A percentile compares a stretch with the other conserved stretches of the same genome.
Conservation (phyloP, 2,797 vertebrate genomes). For the Kryptopterus vitreolus region DNA sequence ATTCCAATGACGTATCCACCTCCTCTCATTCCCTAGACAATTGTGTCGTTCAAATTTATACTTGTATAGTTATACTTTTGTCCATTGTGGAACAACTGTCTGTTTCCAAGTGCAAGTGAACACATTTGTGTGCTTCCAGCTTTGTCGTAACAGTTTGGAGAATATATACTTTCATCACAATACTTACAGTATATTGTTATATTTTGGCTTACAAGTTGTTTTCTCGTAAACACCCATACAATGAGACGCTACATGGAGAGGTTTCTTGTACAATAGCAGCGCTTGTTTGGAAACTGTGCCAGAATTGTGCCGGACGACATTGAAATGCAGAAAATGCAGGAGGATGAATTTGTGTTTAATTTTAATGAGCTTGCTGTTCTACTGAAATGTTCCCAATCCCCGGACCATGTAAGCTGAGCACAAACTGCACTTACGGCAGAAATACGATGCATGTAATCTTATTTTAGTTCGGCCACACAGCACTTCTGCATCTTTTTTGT, state of each 20-base stretch:
- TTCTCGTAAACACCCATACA: conserved; percentile 10
- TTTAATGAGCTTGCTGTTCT: conserved; percentile 20
- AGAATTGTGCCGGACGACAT: not conserved
- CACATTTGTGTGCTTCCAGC: no score
- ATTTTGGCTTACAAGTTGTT: conserved; percentile 10
- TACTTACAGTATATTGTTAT: not conserved
- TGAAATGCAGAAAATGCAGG: conserved; percentile 7
- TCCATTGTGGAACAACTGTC: no score
- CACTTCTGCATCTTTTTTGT: conserved; percentile 1
- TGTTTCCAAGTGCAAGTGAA: no score
- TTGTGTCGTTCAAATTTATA: no score
- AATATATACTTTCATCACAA: no score
- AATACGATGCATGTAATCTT: conserved; percentile 32
- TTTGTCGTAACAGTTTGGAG: no score
- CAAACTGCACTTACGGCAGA: conserved; percentile 38
- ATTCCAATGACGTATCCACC: no score
- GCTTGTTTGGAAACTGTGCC: conserved; percentile 32
- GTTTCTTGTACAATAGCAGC: conserved; percentile 6
- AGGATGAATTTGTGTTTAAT: conserved; percentile 24
- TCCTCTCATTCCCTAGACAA: no score
- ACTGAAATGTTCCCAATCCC: not conserved
- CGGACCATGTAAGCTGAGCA: conserved; percentile 17
- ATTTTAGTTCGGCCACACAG: conserved; percentile 24
- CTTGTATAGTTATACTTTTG: no score
- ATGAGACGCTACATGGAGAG: not conserved